Conservation (phyloP, 2,797 vertebrate species). For the Coregonus suidteri region DNA sequence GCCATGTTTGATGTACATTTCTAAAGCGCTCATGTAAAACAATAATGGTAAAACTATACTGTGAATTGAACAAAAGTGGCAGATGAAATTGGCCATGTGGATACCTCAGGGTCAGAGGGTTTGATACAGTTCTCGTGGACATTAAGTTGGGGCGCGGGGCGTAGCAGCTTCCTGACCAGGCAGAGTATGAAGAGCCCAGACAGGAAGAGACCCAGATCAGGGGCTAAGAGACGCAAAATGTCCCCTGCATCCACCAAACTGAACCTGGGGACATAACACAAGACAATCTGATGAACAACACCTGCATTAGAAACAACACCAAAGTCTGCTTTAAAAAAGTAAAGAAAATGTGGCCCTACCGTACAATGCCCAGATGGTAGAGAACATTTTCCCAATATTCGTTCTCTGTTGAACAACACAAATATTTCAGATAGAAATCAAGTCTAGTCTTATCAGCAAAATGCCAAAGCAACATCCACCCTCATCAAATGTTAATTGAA, state of each 20-base stretch:
- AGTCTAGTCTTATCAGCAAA: conserved; percentile 8
- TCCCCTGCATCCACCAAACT: conserved; percentile 68
- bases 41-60: background rate
- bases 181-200: conserved; percentile 61
- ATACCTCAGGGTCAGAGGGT: conserved; percentile 63
- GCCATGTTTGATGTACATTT: background rate
- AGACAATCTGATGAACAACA: background rate
- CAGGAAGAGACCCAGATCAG: conserved; percentile 69
- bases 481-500: background rate
- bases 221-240: conserved; percentile 71
- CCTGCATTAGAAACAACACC: background rate
- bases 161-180: conserved; percentile 68
- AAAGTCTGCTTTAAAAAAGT: background rate
- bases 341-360: conserved; percentile 57
- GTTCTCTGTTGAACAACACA: conserved; percentile 60
- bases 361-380: conserved; percentile 75
- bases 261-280: conserved; percentile 67
- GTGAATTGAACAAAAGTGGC: background rate
- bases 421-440: background rate
- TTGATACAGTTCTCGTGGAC: conserved; percentile 61
- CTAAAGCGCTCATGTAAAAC: background rate
- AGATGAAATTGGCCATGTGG: background rate
- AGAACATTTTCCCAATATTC: conserved; percentile 71
- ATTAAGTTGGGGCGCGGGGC: conserved; percentile 38
- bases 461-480: background rate